Percentiles rank a stretch among this genome's conserved stretches.
phyloP scores from a whole-genome alignment of 2,888 invertebrate genomes.

The Philopedon plagiatum region DNA sequence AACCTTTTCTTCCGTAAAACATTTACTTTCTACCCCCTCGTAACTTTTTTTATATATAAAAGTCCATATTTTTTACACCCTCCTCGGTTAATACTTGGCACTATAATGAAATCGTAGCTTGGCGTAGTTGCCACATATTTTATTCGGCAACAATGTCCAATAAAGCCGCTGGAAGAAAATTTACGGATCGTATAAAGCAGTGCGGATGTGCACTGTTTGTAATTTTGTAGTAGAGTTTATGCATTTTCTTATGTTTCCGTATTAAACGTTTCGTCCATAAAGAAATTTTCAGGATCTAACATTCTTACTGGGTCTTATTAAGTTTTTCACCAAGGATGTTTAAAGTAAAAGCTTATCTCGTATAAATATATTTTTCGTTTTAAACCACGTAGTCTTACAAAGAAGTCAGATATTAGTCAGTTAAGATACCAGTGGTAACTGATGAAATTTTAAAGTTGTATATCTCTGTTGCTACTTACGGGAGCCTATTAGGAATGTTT shows the following conservation, averaged over 20 bases:
- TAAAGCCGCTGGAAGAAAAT: slow-evolving; percentile 27
- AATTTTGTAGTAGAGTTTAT: slow-evolving; percentile 17
- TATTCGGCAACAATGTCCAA: slow-evolving; percentile 31
- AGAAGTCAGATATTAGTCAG: no score
- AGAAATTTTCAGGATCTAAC: background rate
- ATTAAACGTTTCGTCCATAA: slow-evolving; percentile 6
- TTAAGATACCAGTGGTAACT: no score
- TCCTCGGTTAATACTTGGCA: slow-evolving; percentile 20
- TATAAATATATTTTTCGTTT: no score
- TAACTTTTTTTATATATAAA: slow-evolving; percentile 8
- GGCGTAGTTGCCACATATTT: slow-evolving; percentile 27
- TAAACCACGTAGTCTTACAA: no score
- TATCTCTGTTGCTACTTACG: no score
- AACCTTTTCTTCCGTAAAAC: no score
- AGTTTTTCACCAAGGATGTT: no score
- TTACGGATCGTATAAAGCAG: slow-evolving; percentile 26
- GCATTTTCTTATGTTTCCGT: slow-evolving; percentile 3
- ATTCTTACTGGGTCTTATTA: background rate
- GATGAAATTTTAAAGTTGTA: no score
- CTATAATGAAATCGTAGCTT: slow-evolving; percentile 23
- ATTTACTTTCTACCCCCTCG: no score
- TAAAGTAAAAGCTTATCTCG: no score
- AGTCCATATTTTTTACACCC: slow-evolving; percentile 7
- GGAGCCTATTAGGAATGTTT: no score
- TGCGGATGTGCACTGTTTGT: slow-evolving; percentile 8